phyloP scores from a whole-genome alignment of 2,113 vertebrate genomes.

The Eurypyga helias region DNA sequence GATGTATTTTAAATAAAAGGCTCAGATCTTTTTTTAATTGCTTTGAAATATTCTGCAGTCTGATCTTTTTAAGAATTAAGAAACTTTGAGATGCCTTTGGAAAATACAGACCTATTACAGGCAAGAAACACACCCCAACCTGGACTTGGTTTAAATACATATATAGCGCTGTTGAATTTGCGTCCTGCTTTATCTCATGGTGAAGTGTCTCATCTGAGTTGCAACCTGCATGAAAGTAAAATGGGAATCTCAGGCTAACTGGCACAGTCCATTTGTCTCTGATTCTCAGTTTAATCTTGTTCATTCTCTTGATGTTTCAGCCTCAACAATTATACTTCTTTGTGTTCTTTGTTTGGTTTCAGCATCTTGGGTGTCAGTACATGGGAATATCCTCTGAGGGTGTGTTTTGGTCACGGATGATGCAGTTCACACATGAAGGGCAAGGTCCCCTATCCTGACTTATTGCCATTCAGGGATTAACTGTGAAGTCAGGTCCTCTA shows the following conservation, averaged over 20 bases:
- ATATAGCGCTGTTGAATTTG: not conserved
- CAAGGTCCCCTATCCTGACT: not conserved
- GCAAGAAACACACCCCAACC: not conserved
- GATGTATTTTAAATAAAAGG: conserved; percentile 63
- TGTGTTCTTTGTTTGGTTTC: not conserved
- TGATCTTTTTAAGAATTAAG: conserved; percentile 38
- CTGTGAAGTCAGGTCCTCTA: not conserved
- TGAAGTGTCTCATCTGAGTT: not conserved
- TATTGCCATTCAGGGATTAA: not conserved
- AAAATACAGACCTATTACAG: not conserved
- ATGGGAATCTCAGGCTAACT: not conserved
- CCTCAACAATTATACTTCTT: not conserved
- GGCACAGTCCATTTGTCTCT: not conserved
- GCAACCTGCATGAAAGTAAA: not conserved
- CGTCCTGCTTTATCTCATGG: not conserved
- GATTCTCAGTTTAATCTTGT: not conserved
- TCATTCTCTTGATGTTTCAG: not conserved
- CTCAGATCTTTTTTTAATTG: conserved; percentile 51
- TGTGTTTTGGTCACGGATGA: not conserved
- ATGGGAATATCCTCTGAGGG: not conserved
- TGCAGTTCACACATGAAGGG: not conserved
- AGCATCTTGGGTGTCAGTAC: not conserved
- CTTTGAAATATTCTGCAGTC: conserved; percentile 9
- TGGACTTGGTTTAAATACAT: not conserved
- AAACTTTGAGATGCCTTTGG: not conserved